Base-by-base conservation (phyloP, 2,113 vertebrate genomes). In the Osmerus mordax region DNA sequence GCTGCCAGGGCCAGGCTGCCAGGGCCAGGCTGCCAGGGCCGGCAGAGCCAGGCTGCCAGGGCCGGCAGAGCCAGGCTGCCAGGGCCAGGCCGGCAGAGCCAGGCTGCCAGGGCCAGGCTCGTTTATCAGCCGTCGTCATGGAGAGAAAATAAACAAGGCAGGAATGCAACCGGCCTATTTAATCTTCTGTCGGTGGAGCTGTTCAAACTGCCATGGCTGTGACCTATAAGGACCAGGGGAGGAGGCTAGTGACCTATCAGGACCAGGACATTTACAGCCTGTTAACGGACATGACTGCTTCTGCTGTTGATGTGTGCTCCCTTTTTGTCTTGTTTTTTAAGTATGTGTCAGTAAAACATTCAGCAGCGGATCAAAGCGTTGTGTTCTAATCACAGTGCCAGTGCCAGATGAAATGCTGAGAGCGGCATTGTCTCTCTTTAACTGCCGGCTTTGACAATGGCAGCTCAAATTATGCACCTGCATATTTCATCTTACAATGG, bases 51-150 rank as follows among this genome's bases (percentile, higher is more conserved):
- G 55, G 11, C 19, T 15, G 19, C 55, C 58, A 28, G 3, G 29
- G 5, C 32, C 6, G 6, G 0, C 32, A 36, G 32, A 7, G 4
- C 12, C 36, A 8, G 18, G 12, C 56, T 18, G 60, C 4, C 32
- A n/a, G n/a, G 4, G 41, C 29, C 53, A 32, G 29, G 4, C 32
- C 6, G 6, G 0, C 32, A 36, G 32, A 7, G 4, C 12, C 36
- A 8, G 18, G 12, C 56, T 18, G 60, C 4, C 32, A n/a, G n/a
- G n/a, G n/a, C n/a, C n/a, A n/a, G n/a, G n/a, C n/a, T 70, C 65
- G 55, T 89, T 80, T 74, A 84, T 83, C 80, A 87, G 71, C 66
- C 18, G 71, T 89, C 78, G 85, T 89, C 89, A 87, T 77, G 78
- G 83, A 78, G 70, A 78, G 68, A 81, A 81, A 80, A 80, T 85